These are phyloP conservation scores for Catharus bicknelli DNA, from an alignment of 2,113 vertebrate genomes.

Conservation along the genomic window DNA sequence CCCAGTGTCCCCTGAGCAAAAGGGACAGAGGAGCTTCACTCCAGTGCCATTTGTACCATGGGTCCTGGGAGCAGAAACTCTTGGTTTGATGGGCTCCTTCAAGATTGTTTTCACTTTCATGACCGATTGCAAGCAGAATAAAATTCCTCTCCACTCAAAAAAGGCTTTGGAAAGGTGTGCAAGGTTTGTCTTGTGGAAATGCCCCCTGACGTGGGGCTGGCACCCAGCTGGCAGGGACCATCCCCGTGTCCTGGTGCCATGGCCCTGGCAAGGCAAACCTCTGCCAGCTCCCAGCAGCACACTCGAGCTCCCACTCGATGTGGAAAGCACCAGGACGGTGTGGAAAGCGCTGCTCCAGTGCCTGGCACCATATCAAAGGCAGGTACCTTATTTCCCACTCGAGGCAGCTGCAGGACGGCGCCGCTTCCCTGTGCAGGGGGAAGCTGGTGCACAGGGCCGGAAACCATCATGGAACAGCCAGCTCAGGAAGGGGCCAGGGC, in stretches of 20 bases:
- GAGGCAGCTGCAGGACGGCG: background rate
- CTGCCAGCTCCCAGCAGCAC: background rate
- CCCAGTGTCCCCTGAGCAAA: background rate
- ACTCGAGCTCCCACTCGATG: accelerated
- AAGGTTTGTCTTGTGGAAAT: background rate
- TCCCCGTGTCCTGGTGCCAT: accelerated
- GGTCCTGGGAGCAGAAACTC: background rate
- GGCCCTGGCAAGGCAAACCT: background rate
- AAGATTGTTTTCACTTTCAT: background rate
- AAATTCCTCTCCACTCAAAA: accelerated
- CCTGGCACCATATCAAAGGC: background rate
- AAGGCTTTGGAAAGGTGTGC: background rate
- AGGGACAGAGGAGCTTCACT: accelerated
- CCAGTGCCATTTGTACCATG: accelerated
- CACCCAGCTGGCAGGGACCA: accelerated
- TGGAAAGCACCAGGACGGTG: accelerated
- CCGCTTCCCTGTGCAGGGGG: conserved; percentile 14
- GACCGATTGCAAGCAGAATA: background rate
- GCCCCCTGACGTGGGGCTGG: accelerated
- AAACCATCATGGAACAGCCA: conserved; percentile 41
- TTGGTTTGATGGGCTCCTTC: accelerated
- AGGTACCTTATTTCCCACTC: background rate
- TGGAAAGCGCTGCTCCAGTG: background rate
- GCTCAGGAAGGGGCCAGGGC: conserved; percentile 47
- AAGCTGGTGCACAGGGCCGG: background rate